These are phyloP conservation scores for Sylvia atricapilla DNA, from an alignment of 2,113 vertebrate genomes.

Conservation along the genomic window DNA sequence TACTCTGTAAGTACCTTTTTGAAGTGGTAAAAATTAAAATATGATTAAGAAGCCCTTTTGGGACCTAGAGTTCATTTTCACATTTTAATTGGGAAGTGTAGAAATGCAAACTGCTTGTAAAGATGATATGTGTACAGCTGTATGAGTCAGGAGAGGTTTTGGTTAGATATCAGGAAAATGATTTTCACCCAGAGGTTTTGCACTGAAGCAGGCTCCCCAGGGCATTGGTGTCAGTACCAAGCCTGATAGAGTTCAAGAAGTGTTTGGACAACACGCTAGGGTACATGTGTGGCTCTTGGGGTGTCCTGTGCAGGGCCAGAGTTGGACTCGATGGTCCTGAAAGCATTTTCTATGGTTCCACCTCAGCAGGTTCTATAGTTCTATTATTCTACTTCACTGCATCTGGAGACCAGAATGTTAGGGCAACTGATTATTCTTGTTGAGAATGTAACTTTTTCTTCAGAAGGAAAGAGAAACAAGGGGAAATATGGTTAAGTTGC, in stretches of 20 bases:
- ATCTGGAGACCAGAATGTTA: neutral
- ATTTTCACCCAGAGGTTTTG: neutral
- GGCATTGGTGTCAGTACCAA: neutral
- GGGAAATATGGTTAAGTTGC: neutral
- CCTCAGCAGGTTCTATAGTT: neutral
- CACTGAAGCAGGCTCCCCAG: neutral
- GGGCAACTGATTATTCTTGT: neutral
- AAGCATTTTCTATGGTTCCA: neutral
- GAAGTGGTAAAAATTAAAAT: conserved; percentile 35
- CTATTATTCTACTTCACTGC: neutral
- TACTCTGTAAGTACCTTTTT: conserved; percentile 20
- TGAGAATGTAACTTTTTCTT: neutral
- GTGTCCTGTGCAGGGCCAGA: neutral
- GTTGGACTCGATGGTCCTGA: neutral
- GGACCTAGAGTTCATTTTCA: conserved; percentile 15
- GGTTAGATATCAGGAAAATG: neutral
- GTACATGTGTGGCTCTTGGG: neutral
- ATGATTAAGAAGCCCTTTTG: conserved; percentile 4
- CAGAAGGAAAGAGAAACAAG: neutral
- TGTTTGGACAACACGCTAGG: neutral
- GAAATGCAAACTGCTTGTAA: neutral
- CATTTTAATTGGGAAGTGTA: conserved; percentile 19
- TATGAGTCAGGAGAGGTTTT: neutral
- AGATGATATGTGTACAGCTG: neutral
- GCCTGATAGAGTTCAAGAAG: neutral